Percentiles rank a stretch among this genome's conserved stretches.
phyloP scores from a whole-genome alignment of 2,113 vertebrate genomes.

The Odocoileus hemionus region DNA sequence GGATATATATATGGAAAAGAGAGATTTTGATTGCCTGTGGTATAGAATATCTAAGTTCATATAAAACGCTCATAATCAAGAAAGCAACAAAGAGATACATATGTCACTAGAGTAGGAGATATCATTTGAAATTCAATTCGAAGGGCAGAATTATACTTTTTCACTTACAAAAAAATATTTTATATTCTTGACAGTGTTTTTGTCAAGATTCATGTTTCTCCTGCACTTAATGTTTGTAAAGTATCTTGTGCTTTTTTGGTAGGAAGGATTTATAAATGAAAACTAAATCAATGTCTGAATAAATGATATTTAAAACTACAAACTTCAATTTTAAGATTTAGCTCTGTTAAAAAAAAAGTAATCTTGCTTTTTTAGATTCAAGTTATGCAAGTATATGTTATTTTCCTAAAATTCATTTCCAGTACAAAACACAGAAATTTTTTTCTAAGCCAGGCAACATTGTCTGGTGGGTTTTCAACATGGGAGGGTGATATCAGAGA shows the following conservation, averaged over 20 bases:
- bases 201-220: conserved; percentile 64
- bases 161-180: conserved; percentile 56
- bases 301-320: conserved; percentile 30
- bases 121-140: conserved; percentile 61
- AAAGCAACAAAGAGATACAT: conserved; percentile 22
- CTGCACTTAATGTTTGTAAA: conserved; percentile 60
- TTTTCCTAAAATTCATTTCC: conserved; percentile 8
- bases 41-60: not conserved
- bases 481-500: not conserved
- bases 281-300: conserved; percentile 56
- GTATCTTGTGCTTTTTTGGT: conserved; percentile 47
- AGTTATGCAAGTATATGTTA: not conserved
- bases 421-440: not conserved
- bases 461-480: not conserved
- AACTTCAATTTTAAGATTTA: conserved; percentile 33
- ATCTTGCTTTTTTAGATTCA: not conserved
- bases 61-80: not conserved
- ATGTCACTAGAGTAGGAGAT: conserved; percentile 36
- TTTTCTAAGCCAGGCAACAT: not conserved
- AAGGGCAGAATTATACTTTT: conserved; percentile 58
- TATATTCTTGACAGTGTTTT: conserved; percentile 55
- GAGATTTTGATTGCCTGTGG: not conserved
- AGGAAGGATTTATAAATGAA: conserved; percentile 53
- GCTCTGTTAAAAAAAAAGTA: not conserved
- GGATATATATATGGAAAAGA: not conserved